phyloP scores from a whole-genome alignment of 92 coral and sea anemone species.

The Epizoanthus stellaris region DNA sequence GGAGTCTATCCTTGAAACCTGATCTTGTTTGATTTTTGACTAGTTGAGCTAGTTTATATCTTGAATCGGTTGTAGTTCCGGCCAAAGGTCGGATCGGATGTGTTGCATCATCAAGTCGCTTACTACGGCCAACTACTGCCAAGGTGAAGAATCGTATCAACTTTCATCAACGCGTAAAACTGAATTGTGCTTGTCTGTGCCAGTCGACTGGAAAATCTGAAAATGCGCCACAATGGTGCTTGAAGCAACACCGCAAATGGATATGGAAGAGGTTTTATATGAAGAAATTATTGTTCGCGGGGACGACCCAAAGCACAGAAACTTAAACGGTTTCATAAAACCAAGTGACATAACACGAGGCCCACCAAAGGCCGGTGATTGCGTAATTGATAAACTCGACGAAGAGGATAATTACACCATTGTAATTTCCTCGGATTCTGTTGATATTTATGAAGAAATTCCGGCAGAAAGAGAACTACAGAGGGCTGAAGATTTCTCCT shows the following conservation, averaged over 20 bases:
- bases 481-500: conserved; percentile 16
- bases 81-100: no score
- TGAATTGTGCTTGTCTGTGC: conserved; percentile 53
- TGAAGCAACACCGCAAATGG: conserved; percentile 39
- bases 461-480: conserved; percentile 71
- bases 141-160: no score
- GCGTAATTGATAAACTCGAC: conserved; percentile 21
- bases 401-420: conserved; percentile 26
- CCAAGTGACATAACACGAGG: conserved; percentile 23
- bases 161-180: background rate
- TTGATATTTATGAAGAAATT: conserved; percentile 87
- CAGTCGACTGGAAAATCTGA: conserved; percentile 50
- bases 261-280: conserved; percentile 53
- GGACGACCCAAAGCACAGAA: conserved; percentile 33
- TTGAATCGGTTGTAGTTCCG: no score
- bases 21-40: no score
- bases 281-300: conserved; percentile 59
- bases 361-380: conserved; percentile 22
- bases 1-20: no score
- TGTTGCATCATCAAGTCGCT: no score
- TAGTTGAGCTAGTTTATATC: no score
- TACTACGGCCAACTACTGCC: no score
- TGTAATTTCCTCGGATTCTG: conserved; percentile 56
- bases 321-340: conserved; percentile 9
- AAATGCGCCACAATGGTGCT: conserved; percentile 48